These are phyloP conservation scores for Xanthorhoe designata DNA, from an alignment of 2,888 invertebrate genomes.

Conservation along the genomic window DNA sequence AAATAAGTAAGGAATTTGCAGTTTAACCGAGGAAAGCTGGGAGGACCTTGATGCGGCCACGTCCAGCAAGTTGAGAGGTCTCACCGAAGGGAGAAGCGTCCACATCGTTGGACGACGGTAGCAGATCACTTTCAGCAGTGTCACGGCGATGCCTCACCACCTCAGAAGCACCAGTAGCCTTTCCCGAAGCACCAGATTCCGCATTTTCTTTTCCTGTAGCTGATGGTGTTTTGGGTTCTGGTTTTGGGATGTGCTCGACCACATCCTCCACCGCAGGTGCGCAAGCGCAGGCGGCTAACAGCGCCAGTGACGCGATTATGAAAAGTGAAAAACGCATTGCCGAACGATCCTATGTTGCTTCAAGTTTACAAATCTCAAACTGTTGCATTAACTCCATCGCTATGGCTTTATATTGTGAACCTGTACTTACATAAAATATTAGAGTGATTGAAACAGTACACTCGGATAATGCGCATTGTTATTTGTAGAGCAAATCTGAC, in stretches of 20 bases:
- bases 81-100: constrained; percentile 73
- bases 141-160: constrained; percentile 59
- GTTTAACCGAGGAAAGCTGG: constrained; percentile 76
- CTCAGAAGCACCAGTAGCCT: constrained; percentile 70
- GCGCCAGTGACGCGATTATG: constrained; percentile 76
- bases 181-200: constrained; percentile 78
- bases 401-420: constrained; percentile 62
- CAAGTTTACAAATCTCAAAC: constrained; percentile 52
- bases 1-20: neutral
- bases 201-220: constrained; percentile 73
- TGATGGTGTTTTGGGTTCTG: constrained; percentile 73
- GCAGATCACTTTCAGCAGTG: constrained; percentile 72
- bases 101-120: constrained; percentile 67
- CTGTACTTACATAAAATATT: constrained; percentile 70
- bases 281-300: constrained; percentile 74
- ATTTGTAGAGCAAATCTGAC: constrained; percentile 67
- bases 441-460: constrained; percentile 67
- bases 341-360: constrained; percentile 76
- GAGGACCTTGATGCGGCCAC: constrained; percentile 72
- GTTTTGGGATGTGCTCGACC: constrained; percentile 78
- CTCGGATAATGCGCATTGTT: constrained; percentile 63
- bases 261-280: constrained; percentile 69
- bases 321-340: constrained; percentile 78
- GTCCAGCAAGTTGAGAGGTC: constrained; percentile 64
- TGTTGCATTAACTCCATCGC: constrained; percentile 42